phyloP scores from a whole-genome alignment of 1,140 invertebrate genomes.

The Anastrepha obliqua region DNA sequence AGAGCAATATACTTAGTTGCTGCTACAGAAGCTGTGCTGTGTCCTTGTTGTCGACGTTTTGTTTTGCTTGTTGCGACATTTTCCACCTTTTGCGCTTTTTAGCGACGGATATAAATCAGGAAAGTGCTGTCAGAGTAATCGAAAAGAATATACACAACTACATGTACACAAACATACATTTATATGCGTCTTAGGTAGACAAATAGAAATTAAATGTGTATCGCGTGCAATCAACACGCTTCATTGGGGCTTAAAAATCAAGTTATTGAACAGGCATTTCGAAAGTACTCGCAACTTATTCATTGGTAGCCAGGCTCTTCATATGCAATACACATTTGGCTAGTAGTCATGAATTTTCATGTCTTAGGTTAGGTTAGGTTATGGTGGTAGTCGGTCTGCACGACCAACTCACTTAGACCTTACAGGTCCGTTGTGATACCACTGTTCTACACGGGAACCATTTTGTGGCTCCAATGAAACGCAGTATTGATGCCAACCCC shows the following conservation, averaged over 20 bases:
- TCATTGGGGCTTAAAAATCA: neutral
- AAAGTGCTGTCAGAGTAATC: neutral
- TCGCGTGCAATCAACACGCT: conserved; percentile 20
- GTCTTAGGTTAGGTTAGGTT: too few species aligned
- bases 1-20: conserved; percentile 54
- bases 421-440: too few species aligned
- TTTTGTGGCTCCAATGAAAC: too few species aligned
- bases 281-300: neutral
- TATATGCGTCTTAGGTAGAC: neutral
- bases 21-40: neutral
- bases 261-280: neutral
- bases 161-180: neutral
- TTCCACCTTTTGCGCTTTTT: conserved; percentile 54
- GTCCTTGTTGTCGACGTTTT: neutral
- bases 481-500: too few species aligned
- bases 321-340: too few species aligned
- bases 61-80: conserved; percentile 28
- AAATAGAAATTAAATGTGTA: conserved; percentile 13
- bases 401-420: too few species aligned
- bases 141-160: neutral
- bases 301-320: too few species aligned
- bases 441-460: too few species aligned
- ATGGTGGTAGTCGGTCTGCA: too few species aligned
- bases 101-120: neutral
- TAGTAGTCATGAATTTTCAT: too few species aligned